Conservation (phyloP, 2,113 vertebrate species). For the Ophthalmolycus amberensis region DNA sequence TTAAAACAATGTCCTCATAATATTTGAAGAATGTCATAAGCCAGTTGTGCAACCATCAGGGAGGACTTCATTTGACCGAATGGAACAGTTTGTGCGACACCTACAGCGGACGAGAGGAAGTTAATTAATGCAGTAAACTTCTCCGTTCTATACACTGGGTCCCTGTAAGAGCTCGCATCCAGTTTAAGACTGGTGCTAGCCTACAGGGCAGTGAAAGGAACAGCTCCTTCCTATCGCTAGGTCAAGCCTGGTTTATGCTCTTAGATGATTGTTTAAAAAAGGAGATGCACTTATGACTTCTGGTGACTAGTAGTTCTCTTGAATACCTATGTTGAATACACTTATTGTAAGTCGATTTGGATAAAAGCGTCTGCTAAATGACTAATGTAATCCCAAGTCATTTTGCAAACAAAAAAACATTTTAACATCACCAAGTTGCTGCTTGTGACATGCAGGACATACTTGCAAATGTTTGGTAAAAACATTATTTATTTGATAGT, state of each 20-base stretch:
- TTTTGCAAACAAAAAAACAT: neutral
- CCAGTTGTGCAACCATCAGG: constrained; percentile 1
- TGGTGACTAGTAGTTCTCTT: too few species aligned
- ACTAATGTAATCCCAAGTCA: neutral
- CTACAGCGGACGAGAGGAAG: constrained; percentile 59
- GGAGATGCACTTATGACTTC: too few species aligned
- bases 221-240: too few species aligned
- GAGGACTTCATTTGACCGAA: constrained; percentile 79
- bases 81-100: constrained; percentile 85
- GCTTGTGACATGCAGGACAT: neutral
- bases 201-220: neutral
- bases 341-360: too few species aligned
- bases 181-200: too few species aligned
- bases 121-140: neutral
- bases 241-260: too few species aligned
- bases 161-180: too few species aligned
- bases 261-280: too few species aligned
- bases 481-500: neutral
- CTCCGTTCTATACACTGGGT: too few species aligned
- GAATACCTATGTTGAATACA: too few species aligned
- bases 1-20: constrained; percentile 39
- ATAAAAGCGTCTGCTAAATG: too few species aligned
- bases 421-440: neutral
- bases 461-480: neutral
- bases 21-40: constrained; percentile 48